Percentiles rank a stretch among this genome's conserved stretches.
Evolutionary conservation across 2,888 invertebrate species (phyloP).

Genomic region (Gymnosoma rotundatum): DNA sequence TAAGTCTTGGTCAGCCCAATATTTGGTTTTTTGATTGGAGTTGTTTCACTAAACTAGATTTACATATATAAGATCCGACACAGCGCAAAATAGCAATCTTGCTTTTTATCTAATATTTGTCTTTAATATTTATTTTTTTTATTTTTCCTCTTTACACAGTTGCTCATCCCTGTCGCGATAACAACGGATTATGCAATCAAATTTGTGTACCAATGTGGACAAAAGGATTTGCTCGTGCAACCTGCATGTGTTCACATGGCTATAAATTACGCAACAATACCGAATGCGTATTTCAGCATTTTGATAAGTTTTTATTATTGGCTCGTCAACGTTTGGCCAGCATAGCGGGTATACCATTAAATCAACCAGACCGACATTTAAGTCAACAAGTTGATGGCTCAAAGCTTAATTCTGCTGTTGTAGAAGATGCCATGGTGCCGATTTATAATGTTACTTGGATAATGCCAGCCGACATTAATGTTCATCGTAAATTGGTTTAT

Average conservation of each 20-base stretch:
- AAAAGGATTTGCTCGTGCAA: slow-evolving; percentile 83
- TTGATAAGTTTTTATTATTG: slow-evolving; percentile 86
- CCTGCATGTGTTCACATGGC: slow-evolving; percentile 89
- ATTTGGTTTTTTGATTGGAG: too few relatives aligned
- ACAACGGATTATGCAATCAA: slow-evolving; percentile 89
- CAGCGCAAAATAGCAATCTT: too few relatives aligned
- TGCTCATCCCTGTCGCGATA: slow-evolving; percentile 86
- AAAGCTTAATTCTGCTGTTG: slow-evolving; percentile 17
- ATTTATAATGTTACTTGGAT: slow-evolving; percentile 87
- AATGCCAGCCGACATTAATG: slow-evolving; percentile 87
- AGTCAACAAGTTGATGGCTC: slow-evolving; percentile 64
- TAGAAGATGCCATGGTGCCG: slow-evolving; percentile 86
- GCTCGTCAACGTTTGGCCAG: slow-evolving; percentile 87
- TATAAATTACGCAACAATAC: slow-evolving; percentile 84
- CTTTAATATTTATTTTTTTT: neutral
- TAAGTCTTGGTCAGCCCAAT: too few relatives aligned
- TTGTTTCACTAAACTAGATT: too few relatives aligned
- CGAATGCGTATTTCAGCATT: slow-evolving; percentile 85
- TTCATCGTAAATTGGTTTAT: slow-evolving; percentile 85
- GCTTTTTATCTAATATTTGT: neutral
- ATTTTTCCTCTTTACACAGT: slow-evolving; percentile 79
- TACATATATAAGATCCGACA: too few relatives aligned
- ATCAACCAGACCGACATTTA: slow-evolving; percentile 76
- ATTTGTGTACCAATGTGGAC: slow-evolving; percentile 88
- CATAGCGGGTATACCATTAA: slow-evolving; percentile 86